A percentile compares a stretch with the other conserved stretches of the same genome.
phyloP scores from a whole-genome alignment of 1,140 invertebrate species.

The Zaprionus nigranus region DNA sequence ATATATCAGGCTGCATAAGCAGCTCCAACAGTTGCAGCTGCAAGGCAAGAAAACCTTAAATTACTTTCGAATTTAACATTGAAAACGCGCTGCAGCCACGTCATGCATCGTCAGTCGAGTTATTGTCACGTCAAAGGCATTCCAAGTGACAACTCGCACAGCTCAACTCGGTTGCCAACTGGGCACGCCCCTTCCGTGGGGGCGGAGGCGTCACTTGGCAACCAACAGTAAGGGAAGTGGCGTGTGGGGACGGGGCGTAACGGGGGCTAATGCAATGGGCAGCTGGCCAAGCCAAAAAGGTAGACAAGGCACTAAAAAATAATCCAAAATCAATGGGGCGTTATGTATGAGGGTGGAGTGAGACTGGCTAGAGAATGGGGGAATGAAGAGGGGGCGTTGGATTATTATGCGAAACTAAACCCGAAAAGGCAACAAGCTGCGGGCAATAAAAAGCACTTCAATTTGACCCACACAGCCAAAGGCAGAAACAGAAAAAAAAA shows the following conservation, averaged over 20 bases:
- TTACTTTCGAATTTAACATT: background rate
- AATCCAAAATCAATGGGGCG: constrained; percentile 83
- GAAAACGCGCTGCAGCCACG: constrained; percentile 16
- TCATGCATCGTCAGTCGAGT: constrained; percentile 43
- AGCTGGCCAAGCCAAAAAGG: constrained; percentile 61
- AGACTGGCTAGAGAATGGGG: background rate
- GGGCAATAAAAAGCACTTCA: constrained; percentile 82
- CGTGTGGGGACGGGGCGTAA: no score
- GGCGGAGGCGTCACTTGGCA: constrained; percentile 12
- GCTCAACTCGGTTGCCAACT: constrained; percentile 14
- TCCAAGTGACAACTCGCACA: constrained; percentile 14
- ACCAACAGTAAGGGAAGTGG: background rate
- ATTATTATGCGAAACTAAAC: constrained; percentile 79
- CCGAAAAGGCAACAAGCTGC: constrained; percentile 73
- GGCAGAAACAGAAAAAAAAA: constrained; percentile 45
- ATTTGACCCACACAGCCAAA: constrained; percentile 74
- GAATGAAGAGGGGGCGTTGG: constrained; percentile 71
- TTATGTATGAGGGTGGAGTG: constrained; percentile 53
- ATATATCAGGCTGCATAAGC: background rate
- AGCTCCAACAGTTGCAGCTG: background rate
- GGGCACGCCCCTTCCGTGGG: constrained; percentile 11
- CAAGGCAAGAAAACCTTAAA: background rate
- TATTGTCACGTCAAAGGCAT: constrained; percentile 53
- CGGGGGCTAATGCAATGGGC: constrained; percentile 12
- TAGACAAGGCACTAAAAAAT: constrained; percentile 79